Evolutionary conservation across 2,113 vertebrate species (phyloP), one percentile per base, ranked within the genome.

Genomic region (Nyctibius bracteatus): DNA sequence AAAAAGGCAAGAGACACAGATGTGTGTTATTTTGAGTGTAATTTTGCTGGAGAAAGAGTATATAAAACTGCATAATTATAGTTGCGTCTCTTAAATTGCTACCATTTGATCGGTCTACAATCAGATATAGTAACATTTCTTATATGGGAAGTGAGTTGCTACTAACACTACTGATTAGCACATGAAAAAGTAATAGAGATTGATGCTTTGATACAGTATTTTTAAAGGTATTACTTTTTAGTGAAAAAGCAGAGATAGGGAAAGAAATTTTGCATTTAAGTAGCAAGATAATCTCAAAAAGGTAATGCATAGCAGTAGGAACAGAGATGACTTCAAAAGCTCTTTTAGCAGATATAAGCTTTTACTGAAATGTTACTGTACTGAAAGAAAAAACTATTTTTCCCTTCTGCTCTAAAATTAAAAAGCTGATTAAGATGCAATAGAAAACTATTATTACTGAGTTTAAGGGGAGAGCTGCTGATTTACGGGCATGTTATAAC

Each of bases 1-100:
- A 97, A 96, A 91, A 85, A 84, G 91, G 49, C 37, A 94, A 96
- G 41, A 94, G 73, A 94, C 16, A 83, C 80, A 84, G 24, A n/a
- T 31, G 7, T 66, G 88, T 52, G 35, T 90, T 94, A 96, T 77
- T 97, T 93, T 58, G 33, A 81, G 43, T 90, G 72, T 14, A 88
- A 58, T 39, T 84, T 12, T 54, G 54, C 59, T 54, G 39, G n/a
- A 81, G n/a, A 83, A 74, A n/a, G 19, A 91, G 44, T 71, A 72
- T 41, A 63, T 52, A 91, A 82, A 74, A 44, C 12, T 35, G 6
- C 33, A 11, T 25, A 39, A n/a, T 49, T 88, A 73, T 22, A 78
- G n/a, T 23, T 58, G 10, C 25, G 55, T 39, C 31, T 79, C 35
- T 83, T 79, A 46, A 81, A 80, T 15, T 31, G 15, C 22, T 66